These are phyloP conservation scores for western clawed frog (Xenopus tropicalis) DNA, from an alignment of 2,113 vertebrate species.

Conservation along the genomic window UCB_Xtro_10.0 CM004451.2:26300501-26301000, in stretches of 20 bases:
- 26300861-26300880: no score
- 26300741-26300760: no score
- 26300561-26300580: slow-evolving; percentile 12
- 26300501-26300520: slow-evolving; percentile 17
- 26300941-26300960: no score
- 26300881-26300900: no score
- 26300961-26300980: no score
- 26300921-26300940: no score
- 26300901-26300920: no score
- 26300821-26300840: no score
- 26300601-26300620: slow-evolving; percentile 5
- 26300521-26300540: slow-evolving; percentile 31
- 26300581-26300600: slow-evolving; percentile 42
- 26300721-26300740: slow-evolving; percentile 2
- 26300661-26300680: not conserved
- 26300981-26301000: no score
- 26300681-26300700: slow-evolving; percentile 2
- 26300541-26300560: slow-evolving; percentile 17
- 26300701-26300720: not conserved
- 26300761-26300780: not conserved
- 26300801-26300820: no score
- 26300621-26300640: slow-evolving; percentile 16
- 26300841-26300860: no score
- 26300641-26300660: slow-evolving; percentile 3
- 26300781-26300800: no score